A percentile compares a stretch with the other conserved stretches of the same genome.
Conservation (phyloP, 1,140 invertebrate genomes). For the Zaprionus inermis region DNA sequence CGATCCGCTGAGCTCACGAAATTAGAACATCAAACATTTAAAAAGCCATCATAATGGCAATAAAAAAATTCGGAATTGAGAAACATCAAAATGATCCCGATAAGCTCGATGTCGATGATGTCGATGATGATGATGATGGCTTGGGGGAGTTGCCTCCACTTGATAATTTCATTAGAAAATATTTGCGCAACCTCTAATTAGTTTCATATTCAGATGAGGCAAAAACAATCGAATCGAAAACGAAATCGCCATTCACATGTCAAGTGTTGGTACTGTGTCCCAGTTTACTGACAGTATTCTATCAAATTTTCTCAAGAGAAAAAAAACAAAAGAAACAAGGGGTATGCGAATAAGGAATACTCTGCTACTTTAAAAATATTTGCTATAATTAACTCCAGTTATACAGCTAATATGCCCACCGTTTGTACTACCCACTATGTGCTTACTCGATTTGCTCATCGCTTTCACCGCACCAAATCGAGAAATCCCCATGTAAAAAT, state of each 20-base stretch:
- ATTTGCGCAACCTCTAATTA: constrained; percentile 65
- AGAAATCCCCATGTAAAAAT: constrained; percentile 41
- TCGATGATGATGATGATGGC: constrained; percentile 17
- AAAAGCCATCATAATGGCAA: constrained; percentile 46
- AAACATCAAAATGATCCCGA: constrained; percentile 45
- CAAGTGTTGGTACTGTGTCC: constrained; percentile 58
- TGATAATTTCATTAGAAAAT: constrained; percentile 65
- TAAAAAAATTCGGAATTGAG: constrained; percentile 48
- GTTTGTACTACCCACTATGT: neutral
- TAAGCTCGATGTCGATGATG: constrained; percentile 31
- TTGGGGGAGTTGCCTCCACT: constrained; percentile 43
- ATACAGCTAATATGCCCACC: neutral
- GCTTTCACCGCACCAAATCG: constrained; percentile 32
- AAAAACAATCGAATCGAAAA: constrained; percentile 4
- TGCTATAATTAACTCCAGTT: neutral
- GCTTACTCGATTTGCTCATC: neutral
- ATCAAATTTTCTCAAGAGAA: constrained; percentile 12
- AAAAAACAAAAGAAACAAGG: neutral
- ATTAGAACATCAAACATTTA: constrained; percentile 58
- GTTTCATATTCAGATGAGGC: constrained; percentile 48
- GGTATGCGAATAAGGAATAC: neutral
- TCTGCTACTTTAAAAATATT: neutral
- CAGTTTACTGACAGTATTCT: constrained; percentile 52
- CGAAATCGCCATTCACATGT: constrained; percentile 43
- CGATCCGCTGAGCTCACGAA: constrained; percentile 46